phyloP scores from a whole-genome alignment of 1,140 invertebrate species.

The Phthorimaea operculella region DNA sequence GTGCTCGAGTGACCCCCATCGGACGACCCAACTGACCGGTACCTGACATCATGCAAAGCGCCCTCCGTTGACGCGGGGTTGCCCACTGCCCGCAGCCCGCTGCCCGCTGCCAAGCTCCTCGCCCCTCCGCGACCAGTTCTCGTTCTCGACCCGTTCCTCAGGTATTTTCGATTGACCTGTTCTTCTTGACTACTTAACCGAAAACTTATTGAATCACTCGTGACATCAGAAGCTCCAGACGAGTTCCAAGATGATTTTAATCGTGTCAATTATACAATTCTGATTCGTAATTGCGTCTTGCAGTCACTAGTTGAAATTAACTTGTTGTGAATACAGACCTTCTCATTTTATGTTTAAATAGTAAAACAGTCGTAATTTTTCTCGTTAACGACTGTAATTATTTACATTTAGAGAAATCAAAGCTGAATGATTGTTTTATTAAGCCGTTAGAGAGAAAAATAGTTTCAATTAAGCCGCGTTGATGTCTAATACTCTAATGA shows the following conservation, averaged over 20 bases:
- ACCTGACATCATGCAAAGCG: constrained; percentile 45
- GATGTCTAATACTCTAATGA: background rate
- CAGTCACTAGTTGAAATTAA: no score
- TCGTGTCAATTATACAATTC: background rate
- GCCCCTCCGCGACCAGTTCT: constrained; percentile 32
- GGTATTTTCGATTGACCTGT: constrained; percentile 47
- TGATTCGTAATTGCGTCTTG: no score
- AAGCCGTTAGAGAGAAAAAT: no score
- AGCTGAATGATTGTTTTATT: no score
- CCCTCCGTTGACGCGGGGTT: constrained; percentile 46
- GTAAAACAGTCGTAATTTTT: no score
- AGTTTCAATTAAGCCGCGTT: background rate
- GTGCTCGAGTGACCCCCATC: constrained; percentile 51
- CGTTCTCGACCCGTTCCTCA: constrained; percentile 42
- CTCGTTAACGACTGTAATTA: no score
- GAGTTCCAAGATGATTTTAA: background rate
- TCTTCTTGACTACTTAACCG: constrained; percentile 21
- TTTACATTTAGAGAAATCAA: no score
- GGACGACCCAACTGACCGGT: constrained; percentile 44
- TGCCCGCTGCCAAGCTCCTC: no score
- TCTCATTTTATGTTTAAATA: no score
- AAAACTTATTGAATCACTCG: constrained; percentile 21
- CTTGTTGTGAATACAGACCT: no score
- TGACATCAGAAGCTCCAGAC: constrained; percentile 11
- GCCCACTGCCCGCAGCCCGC: constrained; percentile 30